phyloP scores from a whole-genome alignment of 2,888 invertebrate genomes.

The Malacosoma neustria region DNA sequence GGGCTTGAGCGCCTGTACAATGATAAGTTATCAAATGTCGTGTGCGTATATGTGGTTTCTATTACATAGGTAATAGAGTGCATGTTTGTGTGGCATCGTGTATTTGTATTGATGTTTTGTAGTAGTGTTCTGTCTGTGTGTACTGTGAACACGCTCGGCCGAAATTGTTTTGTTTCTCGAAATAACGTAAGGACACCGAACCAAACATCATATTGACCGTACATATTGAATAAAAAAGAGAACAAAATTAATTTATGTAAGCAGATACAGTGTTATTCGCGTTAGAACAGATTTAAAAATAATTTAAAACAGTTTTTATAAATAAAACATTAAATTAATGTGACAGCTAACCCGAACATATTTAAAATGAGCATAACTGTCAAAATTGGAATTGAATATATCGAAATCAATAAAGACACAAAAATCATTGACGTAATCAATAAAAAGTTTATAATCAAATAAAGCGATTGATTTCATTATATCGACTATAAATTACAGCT shows the following conservation, averaged over 20 bases:
- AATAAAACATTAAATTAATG: neutral
- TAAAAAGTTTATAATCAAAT: neutral
- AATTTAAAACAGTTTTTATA: neutral
- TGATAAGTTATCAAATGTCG: constrained; percentile 58
- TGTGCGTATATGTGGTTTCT: constrained; percentile 33
- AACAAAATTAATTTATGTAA: neutral
- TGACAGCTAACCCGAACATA: neutral
- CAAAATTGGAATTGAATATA: neutral
- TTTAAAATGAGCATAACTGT: neutral
- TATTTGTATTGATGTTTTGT: constrained; percentile 19
- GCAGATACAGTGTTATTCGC: neutral
- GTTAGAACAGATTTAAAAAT: neutral
- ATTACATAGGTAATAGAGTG: constrained; percentile 21
- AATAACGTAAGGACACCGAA: neutral
- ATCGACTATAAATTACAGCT: neutral
- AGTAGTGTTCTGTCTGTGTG: constrained; percentile 6
- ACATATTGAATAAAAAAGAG: neutral
- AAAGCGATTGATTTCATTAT: neutral
- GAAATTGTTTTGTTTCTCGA: neutral
- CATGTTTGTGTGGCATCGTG: constrained; percentile 21
- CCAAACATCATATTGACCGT: neutral
- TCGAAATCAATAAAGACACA: neutral
- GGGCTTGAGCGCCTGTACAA: constrained; percentile 65
- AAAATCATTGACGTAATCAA: neutral
- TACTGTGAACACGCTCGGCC: constrained; percentile 3